A percentile compares a stretch with the other conserved stretches of the same genome.
These are phyloP conservation scores for Pachycephala philippinensis DNA, from an alignment of 2,113 vertebrate species.

Conservation along the genomic window DNA sequence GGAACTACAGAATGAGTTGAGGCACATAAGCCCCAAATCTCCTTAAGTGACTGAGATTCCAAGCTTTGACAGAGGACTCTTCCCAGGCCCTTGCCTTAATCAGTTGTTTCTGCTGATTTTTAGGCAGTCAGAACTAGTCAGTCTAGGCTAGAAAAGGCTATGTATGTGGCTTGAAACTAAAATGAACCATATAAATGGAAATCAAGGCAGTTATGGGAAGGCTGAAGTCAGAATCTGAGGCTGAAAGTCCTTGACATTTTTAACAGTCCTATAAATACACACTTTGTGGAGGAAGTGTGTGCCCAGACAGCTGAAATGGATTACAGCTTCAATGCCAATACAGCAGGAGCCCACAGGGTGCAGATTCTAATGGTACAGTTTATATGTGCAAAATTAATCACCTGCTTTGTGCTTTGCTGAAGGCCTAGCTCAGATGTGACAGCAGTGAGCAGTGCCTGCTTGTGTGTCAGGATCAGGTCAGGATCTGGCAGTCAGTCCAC, in stretches of 20 bases:
- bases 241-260: neutral
- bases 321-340: neutral
- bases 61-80: neutral
- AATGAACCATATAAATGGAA: neutral
- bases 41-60: neutral
- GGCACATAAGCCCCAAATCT: neutral
- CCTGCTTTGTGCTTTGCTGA: neutral
- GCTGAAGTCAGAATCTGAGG: neutral
- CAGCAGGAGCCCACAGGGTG: neutral
- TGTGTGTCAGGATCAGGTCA: neutral
- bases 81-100: neutral
- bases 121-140: neutral
- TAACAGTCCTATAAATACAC: neutral
- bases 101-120: neutral
- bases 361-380: neutral
- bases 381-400: neutral
- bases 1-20: neutral
- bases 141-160: neutral
- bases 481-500: neutral
- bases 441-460: neutral
- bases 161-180: neutral
- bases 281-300: neutral
- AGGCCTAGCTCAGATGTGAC: neutral
- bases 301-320: neutral
- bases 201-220: neutral